phyloP scores from a whole-genome alignment of 2,888 invertebrate genomes.

The Resseliella maxima region DNA sequence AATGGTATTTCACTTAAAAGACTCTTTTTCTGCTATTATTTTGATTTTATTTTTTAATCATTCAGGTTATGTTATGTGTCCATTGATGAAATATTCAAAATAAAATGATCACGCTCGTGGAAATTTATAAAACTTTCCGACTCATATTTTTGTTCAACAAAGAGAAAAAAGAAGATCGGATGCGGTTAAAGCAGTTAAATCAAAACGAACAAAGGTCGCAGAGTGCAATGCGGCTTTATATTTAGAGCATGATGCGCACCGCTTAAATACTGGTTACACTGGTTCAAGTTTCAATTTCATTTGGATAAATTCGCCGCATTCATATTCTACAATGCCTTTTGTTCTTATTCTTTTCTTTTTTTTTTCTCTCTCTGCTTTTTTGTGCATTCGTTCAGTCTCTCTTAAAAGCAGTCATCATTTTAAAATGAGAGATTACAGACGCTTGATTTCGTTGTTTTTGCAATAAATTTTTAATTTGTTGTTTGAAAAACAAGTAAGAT shows the following conservation, averaged over 20 bases:
- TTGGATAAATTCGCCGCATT: background rate
- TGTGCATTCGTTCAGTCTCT: background rate
- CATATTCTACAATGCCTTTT: background rate
- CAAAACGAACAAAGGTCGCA: too few relatives aligned
- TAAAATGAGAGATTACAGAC: background rate
- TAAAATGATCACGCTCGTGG: too few relatives aligned
- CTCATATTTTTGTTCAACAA: too few relatives aligned
- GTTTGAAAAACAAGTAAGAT: background rate
- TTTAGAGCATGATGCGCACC: slow-evolving; percentile 5
- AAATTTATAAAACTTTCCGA: too few relatives aligned
- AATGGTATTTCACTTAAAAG: too few relatives aligned
- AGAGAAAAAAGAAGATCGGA: too few relatives aligned
- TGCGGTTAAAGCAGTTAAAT: too few relatives aligned
- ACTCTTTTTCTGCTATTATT: too few relatives aligned
- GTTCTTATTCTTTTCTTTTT: background rate
- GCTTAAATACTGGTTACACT: slow-evolving; percentile 33
- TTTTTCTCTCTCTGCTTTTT: too few relatives aligned
- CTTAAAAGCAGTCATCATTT: background rate
- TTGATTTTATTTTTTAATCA: too few relatives aligned
- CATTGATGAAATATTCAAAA: too few relatives aligned
- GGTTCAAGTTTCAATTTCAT: slow-evolving; percentile 50
- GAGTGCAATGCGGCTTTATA: background rate
- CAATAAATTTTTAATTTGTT: background rate
- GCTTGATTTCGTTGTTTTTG: background rate
- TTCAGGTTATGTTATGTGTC: too few relatives aligned